phyloP scores from a whole-genome alignment of 2,888 invertebrate genomes.

The Megalurothrips usitatus region DNA sequence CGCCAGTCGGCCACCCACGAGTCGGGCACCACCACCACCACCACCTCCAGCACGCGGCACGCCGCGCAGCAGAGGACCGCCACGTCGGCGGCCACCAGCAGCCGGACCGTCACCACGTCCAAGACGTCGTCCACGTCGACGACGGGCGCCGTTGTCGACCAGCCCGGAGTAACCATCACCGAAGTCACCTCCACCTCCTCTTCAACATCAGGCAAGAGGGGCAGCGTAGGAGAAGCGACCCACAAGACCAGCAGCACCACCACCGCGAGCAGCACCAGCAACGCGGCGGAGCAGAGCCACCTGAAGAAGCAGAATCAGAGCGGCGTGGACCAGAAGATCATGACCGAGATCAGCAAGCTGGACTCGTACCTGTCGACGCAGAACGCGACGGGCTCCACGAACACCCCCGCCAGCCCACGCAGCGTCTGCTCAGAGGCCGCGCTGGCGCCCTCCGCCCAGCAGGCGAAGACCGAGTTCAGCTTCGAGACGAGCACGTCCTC shows the following conservation, averaged over 20 bases:
- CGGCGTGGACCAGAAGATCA: slow-evolving; percentile 56
- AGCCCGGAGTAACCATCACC: background rate
- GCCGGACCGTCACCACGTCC: slow-evolving; percentile 46
- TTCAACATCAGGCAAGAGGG: background rate
- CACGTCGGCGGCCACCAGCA: background rate
- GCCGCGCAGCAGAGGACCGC: background rate
- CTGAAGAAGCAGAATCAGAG: slow-evolving; percentile 43
- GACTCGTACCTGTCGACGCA: slow-evolving; percentile 43
- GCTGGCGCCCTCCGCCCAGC: slow-evolving; percentile 40
- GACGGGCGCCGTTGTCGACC: slow-evolving; percentile 47
- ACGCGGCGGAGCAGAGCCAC: slow-evolving; percentile 35
- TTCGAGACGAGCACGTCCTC: slow-evolving; percentile 37
- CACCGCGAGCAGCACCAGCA: slow-evolving; percentile 35
- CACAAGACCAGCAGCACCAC: slow-evolving; percentile 46
- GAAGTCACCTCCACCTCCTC: background rate
- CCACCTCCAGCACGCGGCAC: slow-evolving; percentile 41
- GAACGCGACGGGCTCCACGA: slow-evolving; percentile 55
- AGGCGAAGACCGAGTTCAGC: slow-evolving; percentile 38
- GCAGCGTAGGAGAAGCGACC: slow-evolving; percentile 41
- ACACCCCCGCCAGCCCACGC: slow-evolving; percentile 39
- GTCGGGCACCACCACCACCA: slow-evolving; percentile 44
- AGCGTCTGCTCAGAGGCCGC: slow-evolving; percentile 37
- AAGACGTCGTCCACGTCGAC: slow-evolving; percentile 48
- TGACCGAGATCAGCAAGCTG: slow-evolving; percentile 61
- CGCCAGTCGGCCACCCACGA: slow-evolving; percentile 10